These are phyloP conservation scores for Catalaphyllia jardinei DNA, from an alignment of 64 coral and sea anemone species.

Conservation along the genomic window DNA sequence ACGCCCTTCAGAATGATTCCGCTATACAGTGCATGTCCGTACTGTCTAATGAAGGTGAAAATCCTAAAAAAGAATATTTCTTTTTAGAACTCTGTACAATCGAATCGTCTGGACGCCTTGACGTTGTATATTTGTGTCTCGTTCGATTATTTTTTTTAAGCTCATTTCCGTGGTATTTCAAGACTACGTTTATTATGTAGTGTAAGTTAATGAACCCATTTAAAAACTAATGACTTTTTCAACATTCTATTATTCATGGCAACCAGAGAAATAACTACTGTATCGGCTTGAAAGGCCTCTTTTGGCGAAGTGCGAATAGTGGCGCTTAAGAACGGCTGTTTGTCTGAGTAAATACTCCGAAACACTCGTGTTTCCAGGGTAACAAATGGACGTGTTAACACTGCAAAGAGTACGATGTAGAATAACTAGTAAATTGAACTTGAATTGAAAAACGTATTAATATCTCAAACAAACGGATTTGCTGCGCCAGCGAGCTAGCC, in stretches of 20 bases:
- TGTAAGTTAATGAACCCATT: neutral
- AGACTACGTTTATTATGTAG: neutral
- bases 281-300: neutral
- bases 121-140: neutral
- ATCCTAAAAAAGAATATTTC: no score
- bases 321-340: neutral
- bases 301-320: neutral
- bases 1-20: no score
- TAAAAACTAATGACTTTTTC: neutral
- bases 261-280: neutral
- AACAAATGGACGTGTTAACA: no score
- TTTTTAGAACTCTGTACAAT: no score
- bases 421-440: no score
- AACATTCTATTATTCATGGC: neutral
- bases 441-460: no score
- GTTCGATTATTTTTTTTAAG: neutral
- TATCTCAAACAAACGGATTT: no score
- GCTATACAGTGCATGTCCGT: no score
- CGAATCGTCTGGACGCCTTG: no score
- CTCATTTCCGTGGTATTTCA: neutral
- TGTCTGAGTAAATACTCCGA: neutral
- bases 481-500: no score
- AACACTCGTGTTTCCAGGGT: neutral
- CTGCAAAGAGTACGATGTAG: no score
- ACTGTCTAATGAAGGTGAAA: no score